These are phyloP conservation scores for Boulengerochromis microlepis DNA, from an alignment of 2,113 vertebrate genomes.

Conservation along the genomic window DNA sequence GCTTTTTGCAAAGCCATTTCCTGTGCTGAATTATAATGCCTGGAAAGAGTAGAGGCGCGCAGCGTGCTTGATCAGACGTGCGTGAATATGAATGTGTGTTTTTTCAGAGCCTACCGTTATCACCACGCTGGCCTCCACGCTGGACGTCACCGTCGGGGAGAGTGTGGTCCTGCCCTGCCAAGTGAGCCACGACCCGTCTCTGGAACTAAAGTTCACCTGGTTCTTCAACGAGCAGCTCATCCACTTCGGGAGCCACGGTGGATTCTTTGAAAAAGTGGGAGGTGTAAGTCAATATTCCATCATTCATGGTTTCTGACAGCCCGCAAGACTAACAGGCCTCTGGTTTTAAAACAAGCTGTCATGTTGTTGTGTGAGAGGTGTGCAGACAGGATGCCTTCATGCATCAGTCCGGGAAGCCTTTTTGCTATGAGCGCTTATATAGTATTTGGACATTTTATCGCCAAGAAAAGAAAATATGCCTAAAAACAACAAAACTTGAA, in stretches of 20 bases:
- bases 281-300: constrained; percentile 80
- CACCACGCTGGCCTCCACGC: constrained; percentile 82
- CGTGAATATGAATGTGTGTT: constrained; percentile 20
- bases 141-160: constrained; percentile 93
- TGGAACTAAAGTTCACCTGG: constrained; percentile 93
- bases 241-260: constrained; percentile 89
- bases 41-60: background rate
- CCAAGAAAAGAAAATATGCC: background rate
- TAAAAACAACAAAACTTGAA: background rate
- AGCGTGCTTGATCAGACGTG: background rate
- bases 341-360: background rate
- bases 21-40: constrained; percentile 26
- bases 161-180: constrained; percentile 95
- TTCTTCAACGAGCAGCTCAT: constrained; percentile 92
- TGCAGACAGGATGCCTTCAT: background rate
- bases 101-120: constrained; percentile 86
- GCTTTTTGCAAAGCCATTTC: constrained; percentile 35
- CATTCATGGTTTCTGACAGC: background rate
- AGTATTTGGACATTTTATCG: background rate
- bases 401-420: background rate
- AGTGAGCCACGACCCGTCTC: constrained; percentile 87
- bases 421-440: background rate
- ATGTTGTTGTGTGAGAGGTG: background rate
- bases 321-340: background rate
- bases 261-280: constrained; percentile 94